Conservation (phyloP, 2,888 invertebrate species). For the Leptinotarsa rubiginosa region DNA sequence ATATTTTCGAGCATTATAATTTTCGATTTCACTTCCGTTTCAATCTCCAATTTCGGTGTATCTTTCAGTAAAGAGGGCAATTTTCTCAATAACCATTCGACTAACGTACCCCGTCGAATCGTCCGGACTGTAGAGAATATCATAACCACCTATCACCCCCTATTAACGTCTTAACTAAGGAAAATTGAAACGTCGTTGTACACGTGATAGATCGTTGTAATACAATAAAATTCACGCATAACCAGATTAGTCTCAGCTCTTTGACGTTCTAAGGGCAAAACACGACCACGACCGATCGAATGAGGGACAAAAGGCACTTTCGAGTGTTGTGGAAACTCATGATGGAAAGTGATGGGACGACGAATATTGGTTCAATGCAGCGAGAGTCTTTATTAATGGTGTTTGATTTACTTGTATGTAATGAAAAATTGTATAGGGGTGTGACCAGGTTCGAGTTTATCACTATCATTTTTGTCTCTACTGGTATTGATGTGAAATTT, state of each 20-base stretch:
- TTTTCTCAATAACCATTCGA: too few species aligned
- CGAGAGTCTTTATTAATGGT: background rate
- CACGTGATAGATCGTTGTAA: slow-evolving; percentile 41
- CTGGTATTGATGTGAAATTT: too few species aligned
- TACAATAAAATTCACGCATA: slow-evolving; percentile 52
- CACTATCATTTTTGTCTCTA: too few species aligned
- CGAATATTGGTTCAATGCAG: background rate
- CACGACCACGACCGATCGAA: slow-evolving; percentile 32
- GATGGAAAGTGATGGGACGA: background rate
- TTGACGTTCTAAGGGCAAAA: slow-evolving; percentile 43
- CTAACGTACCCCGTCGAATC: too few species aligned
- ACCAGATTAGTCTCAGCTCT: slow-evolving; percentile 50
- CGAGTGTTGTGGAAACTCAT: slow-evolving; percentile 20
- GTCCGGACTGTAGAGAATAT: background rate
- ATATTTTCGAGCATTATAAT: too few species aligned
- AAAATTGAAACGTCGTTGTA: slow-evolving; percentile 40
- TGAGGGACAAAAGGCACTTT: slow-evolving; percentile 24
- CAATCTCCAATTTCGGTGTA: too few species aligned
- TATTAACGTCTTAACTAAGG: slow-evolving; percentile 40
- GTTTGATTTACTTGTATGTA: background rate
- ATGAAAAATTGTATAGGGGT: too few species aligned
- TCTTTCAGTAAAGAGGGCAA: too few species aligned
- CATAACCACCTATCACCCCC: slow-evolving; percentile 11
- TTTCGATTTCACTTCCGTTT: too few species aligned
- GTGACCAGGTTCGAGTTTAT: too few species aligned